These are phyloP conservation scores for Chromobotia macracanthus DNA, from an alignment of 2,797 vertebrate genomes.

Conservation along the genomic window DNA sequence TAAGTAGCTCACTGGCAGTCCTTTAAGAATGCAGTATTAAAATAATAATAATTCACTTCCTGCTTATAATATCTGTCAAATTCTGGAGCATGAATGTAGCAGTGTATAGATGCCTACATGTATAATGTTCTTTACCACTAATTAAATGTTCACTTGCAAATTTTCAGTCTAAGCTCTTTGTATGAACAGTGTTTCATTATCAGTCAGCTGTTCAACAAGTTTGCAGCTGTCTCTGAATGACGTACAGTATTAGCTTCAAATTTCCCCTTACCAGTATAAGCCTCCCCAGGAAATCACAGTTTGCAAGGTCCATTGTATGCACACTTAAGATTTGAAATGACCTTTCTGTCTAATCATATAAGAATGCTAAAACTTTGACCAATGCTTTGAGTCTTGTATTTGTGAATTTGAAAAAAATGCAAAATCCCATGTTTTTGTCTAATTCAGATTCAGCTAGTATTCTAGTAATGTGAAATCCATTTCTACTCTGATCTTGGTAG, in stretches of 20 bases:
- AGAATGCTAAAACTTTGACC: not conserved
- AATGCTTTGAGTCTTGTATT: not conserved
- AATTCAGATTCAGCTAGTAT: not conserved
- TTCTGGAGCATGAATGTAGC: not conserved
- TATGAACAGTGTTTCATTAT: constrained; percentile 12
- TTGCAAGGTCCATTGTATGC: constrained; percentile 10
- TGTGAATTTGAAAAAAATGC: not conserved
- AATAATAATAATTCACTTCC: not conserved
- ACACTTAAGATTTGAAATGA: constrained; percentile 1
- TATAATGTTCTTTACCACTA: constrained; percentile 37
- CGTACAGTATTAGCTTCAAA: constrained; percentile 38
- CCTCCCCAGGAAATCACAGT: not conserved
- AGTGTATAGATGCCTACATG: not conserved
- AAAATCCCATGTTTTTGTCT: not conserved
- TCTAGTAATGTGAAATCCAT: not conserved
- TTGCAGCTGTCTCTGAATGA: constrained; percentile 67
- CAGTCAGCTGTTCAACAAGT: constrained; percentile 60
- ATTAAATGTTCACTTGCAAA: not conserved
- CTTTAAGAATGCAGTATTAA: not conserved
- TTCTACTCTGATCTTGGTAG: constrained; percentile 27
- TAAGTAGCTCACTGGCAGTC: not conserved
- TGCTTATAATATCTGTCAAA: not conserved
- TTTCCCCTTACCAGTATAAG: constrained; percentile 24
- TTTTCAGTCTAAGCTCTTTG: not conserved
- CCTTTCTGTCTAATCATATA: constrained; percentile 5